Evolutionary conservation across 2,797 vertebrate species (phyloP).

Genomic region (Hyperoplus immaculatus): DNA sequence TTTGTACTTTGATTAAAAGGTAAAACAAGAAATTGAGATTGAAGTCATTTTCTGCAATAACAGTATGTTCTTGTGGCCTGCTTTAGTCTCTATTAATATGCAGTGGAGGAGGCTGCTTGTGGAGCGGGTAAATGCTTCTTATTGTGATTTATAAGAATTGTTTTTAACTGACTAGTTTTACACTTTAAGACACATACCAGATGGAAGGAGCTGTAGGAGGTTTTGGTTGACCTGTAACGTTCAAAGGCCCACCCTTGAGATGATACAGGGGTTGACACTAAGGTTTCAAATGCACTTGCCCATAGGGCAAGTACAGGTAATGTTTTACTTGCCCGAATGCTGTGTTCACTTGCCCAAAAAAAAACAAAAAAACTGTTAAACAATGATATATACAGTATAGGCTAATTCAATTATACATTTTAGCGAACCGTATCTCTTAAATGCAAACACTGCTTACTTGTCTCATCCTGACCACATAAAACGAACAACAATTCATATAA

Average conservation of each 20-base stretch:
- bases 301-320: no score
- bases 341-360: no score
- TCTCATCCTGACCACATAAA: no score
- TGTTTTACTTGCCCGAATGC: no score
- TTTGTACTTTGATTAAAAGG: conserved; percentile 78
- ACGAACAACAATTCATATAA: no score
- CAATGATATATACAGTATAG: no score
- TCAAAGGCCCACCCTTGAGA: conserved; percentile 4
- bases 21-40: conserved; percentile 72
- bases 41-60: conserved; percentile 52
- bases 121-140: conserved; percentile 21
- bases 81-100: conserved; percentile 24
- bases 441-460: no score
- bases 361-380: no score
- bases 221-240: conserved; percentile 24
- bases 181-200: conserved; percentile 35
- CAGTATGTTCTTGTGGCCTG: conserved; percentile 67
- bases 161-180: conserved; percentile 7
- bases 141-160: conserved; percentile 24
- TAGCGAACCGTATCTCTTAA: no score
- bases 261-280: no score
- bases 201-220: conserved; percentile 49
- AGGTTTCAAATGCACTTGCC: no score
- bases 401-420: no score
- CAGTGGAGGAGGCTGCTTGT: conserved; percentile 20